Percentiles rank a stretch among this genome's conserved stretches.
phyloP scores from a whole-genome alignment of 2,113 vertebrate species.

The Trogon melanurus region DNA sequence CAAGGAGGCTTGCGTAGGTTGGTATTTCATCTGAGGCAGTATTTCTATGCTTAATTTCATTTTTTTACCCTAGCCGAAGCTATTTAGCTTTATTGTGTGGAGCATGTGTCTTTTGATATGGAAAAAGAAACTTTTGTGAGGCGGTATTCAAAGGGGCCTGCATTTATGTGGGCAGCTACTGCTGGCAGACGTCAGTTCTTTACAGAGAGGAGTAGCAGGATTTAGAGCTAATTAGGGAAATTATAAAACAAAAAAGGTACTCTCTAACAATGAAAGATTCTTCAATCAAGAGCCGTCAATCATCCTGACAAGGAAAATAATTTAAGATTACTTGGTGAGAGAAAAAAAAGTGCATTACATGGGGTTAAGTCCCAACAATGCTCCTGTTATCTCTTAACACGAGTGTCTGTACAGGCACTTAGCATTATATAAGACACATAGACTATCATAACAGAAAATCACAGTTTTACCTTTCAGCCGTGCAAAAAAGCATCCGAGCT shows the following conservation, averaged over 20 bases:
- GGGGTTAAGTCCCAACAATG: neutral
- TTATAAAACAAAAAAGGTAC: constrained; percentile 34
- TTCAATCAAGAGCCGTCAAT: constrained; percentile 34
- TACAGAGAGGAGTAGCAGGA: neutral
- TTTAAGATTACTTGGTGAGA: neutral
- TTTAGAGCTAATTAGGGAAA: constrained; percentile 38
- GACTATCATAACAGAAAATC: neutral
- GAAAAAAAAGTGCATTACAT: neutral
- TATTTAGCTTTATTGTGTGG: neutral
- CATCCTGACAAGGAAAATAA: constrained; percentile 45
- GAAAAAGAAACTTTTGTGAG: constrained; percentile 40
- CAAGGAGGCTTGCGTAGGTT: neutral
- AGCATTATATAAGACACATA: neutral
- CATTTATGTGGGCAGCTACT: constrained; percentile 6
- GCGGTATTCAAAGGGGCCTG: neutral
- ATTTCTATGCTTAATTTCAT: neutral
- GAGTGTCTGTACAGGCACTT: neutral
- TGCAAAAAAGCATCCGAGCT: neutral
- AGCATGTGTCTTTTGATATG: neutral
- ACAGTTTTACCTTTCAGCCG: neutral
- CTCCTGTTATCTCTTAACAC: neutral
- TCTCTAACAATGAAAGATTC: constrained; percentile 8
- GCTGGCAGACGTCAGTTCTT: neutral
- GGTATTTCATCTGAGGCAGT: neutral
- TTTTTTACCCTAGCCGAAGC: neutral